Conservation (phyloP, 2,797 vertebrate species). For the Sparidentex hasta region DNA sequence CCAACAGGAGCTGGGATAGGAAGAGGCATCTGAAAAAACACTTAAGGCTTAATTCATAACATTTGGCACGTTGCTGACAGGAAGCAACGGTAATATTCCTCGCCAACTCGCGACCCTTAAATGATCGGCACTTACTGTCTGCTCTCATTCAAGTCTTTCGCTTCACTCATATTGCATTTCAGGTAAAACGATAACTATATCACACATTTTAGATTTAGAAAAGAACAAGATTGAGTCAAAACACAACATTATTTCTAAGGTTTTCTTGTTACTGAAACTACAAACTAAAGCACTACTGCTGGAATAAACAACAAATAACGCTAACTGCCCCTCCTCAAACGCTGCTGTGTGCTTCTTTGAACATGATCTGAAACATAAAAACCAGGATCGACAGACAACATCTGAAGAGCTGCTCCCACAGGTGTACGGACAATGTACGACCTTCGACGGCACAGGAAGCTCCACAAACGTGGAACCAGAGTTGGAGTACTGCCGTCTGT, state of each 20-base stretch:
- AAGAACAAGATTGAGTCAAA: constrained; percentile 40
- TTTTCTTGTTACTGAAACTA: constrained; percentile 41
- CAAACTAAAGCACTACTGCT: constrained; percentile 49
- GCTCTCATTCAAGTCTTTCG: constrained; percentile 57
- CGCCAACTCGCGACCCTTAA: constrained; percentile 33
- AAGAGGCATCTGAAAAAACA: constrained; percentile 69
- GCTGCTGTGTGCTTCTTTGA: constrained; percentile 38
- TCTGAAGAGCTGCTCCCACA: constrained; percentile 13
- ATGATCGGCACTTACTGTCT: constrained; percentile 58
- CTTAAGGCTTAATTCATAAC: constrained; percentile 80
- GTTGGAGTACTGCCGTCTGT: constrained; percentile 32
- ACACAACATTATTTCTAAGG: constrained; percentile 25
- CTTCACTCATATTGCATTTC: constrained; percentile 71
- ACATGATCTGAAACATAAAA: constrained; percentile 42
- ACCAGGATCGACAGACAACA: neutral
- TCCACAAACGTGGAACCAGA: constrained; percentile 24
- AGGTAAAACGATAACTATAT: constrained; percentile 56
- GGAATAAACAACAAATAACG: constrained; percentile 39
- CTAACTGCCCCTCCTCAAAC: neutral
- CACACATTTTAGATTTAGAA: constrained; percentile 54
- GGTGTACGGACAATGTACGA: neutral
- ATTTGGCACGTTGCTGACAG: constrained; percentile 64
- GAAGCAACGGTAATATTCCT: constrained; percentile 47
- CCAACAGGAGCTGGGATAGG: constrained; percentile 45
- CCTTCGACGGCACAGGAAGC: constrained; percentile 30